Conservation (phyloP, 1,140 invertebrate genomes). For the Drosophila subobscura region DNA sequence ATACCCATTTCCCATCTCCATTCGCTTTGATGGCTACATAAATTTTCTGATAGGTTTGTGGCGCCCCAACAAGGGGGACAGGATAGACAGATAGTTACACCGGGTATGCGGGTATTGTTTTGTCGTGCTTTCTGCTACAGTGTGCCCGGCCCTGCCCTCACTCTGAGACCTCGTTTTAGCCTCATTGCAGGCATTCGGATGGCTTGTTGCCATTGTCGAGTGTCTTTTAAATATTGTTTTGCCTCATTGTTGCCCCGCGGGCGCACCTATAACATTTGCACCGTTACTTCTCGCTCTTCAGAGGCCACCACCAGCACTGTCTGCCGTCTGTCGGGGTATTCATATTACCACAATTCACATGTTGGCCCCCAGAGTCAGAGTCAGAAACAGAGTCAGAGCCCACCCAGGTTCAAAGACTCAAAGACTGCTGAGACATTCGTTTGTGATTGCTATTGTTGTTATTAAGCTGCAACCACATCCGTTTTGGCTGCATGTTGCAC, state of each 20-base stretch:
- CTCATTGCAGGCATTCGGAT: neutral
- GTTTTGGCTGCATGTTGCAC: slow-evolving; percentile 50
- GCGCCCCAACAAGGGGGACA: slow-evolving; percentile 31
- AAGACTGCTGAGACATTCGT: slow-evolving; percentile 51
- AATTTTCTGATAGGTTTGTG: slow-evolving; percentile 49
- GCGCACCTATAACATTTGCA: slow-evolving; percentile 43
- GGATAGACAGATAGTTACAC: neutral
- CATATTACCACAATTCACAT: slow-evolving; percentile 52
- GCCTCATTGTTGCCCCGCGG: slow-evolving; percentile 19
- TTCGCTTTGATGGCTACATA: slow-evolving; percentile 59
- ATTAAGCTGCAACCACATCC: slow-evolving; percentile 50
- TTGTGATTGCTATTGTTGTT: slow-evolving; percentile 40
- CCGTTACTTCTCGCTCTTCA: slow-evolving; percentile 45
- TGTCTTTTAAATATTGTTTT: slow-evolving; percentile 32
- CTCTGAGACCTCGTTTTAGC: slow-evolving; percentile 22
- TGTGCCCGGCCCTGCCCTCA: slow-evolving; percentile 3
- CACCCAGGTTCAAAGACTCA: slow-evolving; percentile 53
- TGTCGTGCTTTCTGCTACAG: slow-evolving; percentile 22
- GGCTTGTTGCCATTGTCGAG: slow-evolving; percentile 20
- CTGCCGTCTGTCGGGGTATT: slow-evolving; percentile 19
- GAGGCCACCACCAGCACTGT: neutral
- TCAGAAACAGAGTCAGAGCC: slow-evolving; percentile 5
- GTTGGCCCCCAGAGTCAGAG: slow-evolving; percentile 22
- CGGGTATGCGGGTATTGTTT: neutral
- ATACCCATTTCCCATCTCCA: slow-evolving; percentile 12